Conservation (phyloP, 2,113 vertebrate genomes). For the Malurus cyaneus region DNA sequence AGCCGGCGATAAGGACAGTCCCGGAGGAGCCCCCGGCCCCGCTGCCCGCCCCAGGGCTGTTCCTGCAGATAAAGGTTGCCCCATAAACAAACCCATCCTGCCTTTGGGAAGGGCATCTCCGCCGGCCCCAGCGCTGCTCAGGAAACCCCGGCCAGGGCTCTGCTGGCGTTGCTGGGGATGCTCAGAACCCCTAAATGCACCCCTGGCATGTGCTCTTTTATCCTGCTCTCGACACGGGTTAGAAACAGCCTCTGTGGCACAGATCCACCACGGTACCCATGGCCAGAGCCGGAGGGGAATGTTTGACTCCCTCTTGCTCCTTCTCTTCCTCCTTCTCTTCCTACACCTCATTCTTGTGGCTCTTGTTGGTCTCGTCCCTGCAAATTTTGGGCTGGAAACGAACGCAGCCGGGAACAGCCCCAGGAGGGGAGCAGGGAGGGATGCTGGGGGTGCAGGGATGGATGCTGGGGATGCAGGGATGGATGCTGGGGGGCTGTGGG, state of each 20-base stretch:
- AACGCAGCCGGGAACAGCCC: not conserved
- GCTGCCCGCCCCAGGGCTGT: constrained; percentile 8
- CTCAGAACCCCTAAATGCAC: not conserved
- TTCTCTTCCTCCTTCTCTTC: not conserved
- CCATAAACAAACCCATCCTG: constrained; percentile 64
- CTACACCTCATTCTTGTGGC: not conserved
- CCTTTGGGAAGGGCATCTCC: constrained; percentile 13
- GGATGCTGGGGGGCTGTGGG: no score
- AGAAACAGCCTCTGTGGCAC: not conserved
- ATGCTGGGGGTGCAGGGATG: no score
- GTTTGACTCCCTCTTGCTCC: not conserved
- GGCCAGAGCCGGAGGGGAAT: not conserved
- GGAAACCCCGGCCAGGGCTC: not conserved
- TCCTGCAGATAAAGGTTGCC: constrained; percentile 29
- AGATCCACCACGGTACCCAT: not conserved
- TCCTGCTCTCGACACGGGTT: not conserved
- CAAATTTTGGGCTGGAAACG: not conserved
- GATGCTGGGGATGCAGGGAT: no score
- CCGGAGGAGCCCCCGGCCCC: not conserved
- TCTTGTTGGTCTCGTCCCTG: not conserved
- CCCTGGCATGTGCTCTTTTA: fast-evolving
- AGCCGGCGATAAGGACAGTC: not conserved
- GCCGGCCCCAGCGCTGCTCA: not conserved
- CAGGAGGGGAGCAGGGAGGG: not conserved
- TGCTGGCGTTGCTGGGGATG: not conserved